Base-by-base conservation (phyloP, 2,113 vertebrate species). In the Neogale vison region DNA sequence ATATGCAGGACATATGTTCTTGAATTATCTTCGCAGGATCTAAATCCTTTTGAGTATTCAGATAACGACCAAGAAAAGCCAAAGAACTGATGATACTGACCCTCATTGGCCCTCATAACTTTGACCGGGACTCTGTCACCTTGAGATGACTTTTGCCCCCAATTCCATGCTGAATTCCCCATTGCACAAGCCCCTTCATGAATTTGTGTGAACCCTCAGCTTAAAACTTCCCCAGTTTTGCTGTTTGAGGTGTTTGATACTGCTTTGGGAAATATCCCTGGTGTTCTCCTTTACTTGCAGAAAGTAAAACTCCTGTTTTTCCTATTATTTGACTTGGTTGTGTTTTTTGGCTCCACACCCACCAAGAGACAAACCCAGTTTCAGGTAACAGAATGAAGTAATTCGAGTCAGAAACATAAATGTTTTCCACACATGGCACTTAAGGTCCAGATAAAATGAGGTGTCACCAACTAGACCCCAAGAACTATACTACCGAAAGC, bases 391-490 rank as follows among this genome's bases (percentile, higher is more conserved):
- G 71, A 74, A 93, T 71, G 91, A 80, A 93, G 45, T 88, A 72
- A 88, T 82, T 39, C 71, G 67, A 61, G 11, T 94, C 65, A 82
- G 39, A 96, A 94, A 59, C 31, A 63, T 55, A 88, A 91, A 90
- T 63, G 31, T 39, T 81, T 91, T 39, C 45, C 76, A 50, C 13
- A n/a, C 31, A 24, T 12, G 26, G 50, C 13, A 71, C 17, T 94
- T 23, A 76, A 85, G 23, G 45, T 96, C 63, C 39, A 76, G 42
- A 12, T 52, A 80, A 92, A 45, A 79, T 84, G 71, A 74, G 26
- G 23, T 26, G 39, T 74, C 71, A 42, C 71, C 71, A 74, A 24
- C 39, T 74, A 74, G 71, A 74, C 23, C 23, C 23, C 71, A 74
- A 42, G 71, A 74, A 39, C 71, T 65, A 65, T 34, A 65, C 63